Percentiles rank a stretch among this genome's conserved stretches.
Evolutionary conservation across 2,888 invertebrate genomes (phyloP).

Genomic region (Acleris emargana): DNA sequence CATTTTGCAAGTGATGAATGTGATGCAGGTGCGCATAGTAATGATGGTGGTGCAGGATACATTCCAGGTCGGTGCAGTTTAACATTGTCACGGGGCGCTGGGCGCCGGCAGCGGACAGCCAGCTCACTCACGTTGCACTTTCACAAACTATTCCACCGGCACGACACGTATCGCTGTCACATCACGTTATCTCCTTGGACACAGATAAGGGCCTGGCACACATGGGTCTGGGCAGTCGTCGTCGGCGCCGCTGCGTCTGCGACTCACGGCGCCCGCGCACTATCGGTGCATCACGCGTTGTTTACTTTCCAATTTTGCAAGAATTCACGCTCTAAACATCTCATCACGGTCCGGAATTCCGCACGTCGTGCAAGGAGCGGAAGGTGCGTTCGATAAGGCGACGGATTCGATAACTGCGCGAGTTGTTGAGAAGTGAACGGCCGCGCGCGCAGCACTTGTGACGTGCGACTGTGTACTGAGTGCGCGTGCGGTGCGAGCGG

Average conservation of each 20-base stretch:
- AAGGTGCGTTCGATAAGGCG: conserved; percentile 68
- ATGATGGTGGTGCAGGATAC: conserved; percentile 89
- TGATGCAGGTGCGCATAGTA: conserved; percentile 89
- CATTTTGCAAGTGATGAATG: conserved; percentile 87
- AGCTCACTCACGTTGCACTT: conserved; percentile 76
- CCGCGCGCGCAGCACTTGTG: conserved; percentile 76
- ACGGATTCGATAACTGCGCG: conserved; percentile 56
- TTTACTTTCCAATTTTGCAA: conserved; percentile 56
- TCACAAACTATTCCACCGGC: conserved; percentile 82
- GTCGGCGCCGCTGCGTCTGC: conserved; percentile 72
- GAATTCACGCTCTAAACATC: conserved; percentile 56
- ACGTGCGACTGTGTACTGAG: conserved; percentile 78
- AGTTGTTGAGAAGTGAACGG: conserved; percentile 59
- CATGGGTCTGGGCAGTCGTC: conserved; percentile 54
- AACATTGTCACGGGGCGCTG: conserved; percentile 84
- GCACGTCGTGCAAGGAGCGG: conserved; percentile 53
- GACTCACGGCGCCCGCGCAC: conserved; percentile 53
- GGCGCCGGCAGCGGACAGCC: conserved; percentile 59
- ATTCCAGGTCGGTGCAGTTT: conserved; percentile 91
- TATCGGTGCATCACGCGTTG: conserved; percentile 54
- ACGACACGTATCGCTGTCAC: conserved; percentile 77
- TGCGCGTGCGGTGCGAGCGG: conserved; percentile 65
- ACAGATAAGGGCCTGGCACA: conserved; percentile 58
- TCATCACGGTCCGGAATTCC: conserved; percentile 61
- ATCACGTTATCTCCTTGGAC: conserved; percentile 78